Conservation (phyloP, 2,888 invertebrate genomes). For the Trichacis sp. region DNA sequence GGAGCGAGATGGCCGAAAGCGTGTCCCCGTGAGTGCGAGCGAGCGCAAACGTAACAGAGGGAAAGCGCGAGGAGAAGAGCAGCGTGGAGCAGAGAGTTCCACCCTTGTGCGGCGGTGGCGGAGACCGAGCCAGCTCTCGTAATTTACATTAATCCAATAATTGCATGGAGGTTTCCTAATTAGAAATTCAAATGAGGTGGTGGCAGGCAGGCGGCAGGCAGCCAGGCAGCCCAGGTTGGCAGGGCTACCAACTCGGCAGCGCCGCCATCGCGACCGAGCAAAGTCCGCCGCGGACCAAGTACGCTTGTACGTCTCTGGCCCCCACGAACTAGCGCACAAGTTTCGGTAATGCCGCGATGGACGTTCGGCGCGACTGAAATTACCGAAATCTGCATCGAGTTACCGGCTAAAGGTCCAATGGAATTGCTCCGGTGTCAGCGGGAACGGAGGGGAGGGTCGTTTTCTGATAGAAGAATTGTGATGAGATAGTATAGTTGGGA, state of each 20-base stretch:
- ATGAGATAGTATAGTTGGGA: too few species aligned
- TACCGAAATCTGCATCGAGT: constrained; percentile 63
- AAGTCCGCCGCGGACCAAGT: constrained; percentile 61
- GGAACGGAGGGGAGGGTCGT: constrained; percentile 19
- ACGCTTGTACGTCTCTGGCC: constrained; percentile 46
- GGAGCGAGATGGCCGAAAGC: constrained; percentile 38
- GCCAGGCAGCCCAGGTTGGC: constrained; percentile 49
- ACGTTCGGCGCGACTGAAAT: constrained; percentile 66
- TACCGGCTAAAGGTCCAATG: constrained; percentile 27
- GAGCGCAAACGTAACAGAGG: constrained; percentile 47
- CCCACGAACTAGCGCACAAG: constrained; percentile 57
- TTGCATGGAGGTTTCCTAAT: constrained; percentile 93
- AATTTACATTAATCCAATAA: constrained; percentile 95
- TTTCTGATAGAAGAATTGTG: constrained; percentile 35
- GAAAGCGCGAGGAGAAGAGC: constrained; percentile 48
- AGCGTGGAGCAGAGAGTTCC: constrained; percentile 54
- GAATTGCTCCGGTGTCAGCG: constrained; percentile 9
- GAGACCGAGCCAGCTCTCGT: constrained; percentile 79
- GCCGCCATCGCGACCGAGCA: constrained; percentile 54
- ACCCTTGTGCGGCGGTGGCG: constrained; percentile 67
- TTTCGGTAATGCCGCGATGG: constrained; percentile 64
- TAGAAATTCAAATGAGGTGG: constrained; percentile 92
- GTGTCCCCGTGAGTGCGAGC: constrained; percentile 45
- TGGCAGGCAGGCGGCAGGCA: constrained; percentile 73
- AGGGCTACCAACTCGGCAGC: constrained; percentile 66